Conservation (phyloP, 2,113 vertebrate species). For the Raja brachyura region DNA sequence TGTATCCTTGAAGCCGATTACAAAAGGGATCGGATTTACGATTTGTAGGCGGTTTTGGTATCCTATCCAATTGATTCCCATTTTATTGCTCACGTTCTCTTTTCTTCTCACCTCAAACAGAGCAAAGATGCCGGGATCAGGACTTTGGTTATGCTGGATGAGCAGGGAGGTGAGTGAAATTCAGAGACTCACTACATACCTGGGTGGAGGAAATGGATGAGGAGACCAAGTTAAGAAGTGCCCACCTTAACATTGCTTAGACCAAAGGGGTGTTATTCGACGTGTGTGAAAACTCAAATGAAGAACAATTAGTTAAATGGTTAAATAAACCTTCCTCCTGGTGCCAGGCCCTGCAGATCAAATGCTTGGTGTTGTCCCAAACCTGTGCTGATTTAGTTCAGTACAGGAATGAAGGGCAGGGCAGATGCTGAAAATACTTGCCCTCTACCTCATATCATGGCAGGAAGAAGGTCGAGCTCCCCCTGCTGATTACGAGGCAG, state of each 20-base stretch:
- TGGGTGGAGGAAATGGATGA: not conserved
- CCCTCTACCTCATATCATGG: no score
- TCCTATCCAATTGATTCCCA: not conserved
- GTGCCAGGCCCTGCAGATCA: not conserved
- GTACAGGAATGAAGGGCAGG: not conserved
- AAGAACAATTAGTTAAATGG: not conserved
- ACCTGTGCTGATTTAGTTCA: not conserved
- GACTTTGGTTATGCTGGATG: conserved; percentile 54
- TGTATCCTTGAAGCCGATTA: not conserved
- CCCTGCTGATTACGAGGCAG: not conserved
- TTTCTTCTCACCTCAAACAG: conserved; percentile 40
- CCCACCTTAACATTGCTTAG: not conserved
- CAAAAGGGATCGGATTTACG: not conserved
- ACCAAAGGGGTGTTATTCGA: not conserved
- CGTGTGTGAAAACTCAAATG: not conserved
- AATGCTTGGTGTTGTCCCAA: not conserved
- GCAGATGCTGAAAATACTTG: not conserved
- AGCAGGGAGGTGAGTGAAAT: conserved; percentile 50
- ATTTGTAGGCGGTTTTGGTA: not conserved
- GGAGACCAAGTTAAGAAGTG: not conserved
- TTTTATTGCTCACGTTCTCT: not conserved
- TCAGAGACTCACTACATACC: not conserved
- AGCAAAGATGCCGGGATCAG: conserved; percentile 54
- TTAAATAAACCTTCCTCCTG: not conserved
- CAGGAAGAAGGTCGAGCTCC: not conserved